Evolutionary conservation across 2,113 vertebrate species (phyloP).

Genomic region (Lagopus leucura): DNA sequence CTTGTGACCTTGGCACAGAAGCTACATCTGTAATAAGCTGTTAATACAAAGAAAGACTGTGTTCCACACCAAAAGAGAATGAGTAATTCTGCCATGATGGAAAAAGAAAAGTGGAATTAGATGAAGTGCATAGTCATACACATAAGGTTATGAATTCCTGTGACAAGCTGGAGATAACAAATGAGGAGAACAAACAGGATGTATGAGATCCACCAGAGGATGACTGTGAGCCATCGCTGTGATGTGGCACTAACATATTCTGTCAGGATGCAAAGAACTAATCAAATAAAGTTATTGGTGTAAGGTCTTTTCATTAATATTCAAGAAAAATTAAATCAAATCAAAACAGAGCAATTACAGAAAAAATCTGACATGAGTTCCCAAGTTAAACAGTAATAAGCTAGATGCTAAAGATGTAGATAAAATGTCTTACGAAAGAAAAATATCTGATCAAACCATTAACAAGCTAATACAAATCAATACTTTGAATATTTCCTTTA

Average conservation of each 20-base stretch:
- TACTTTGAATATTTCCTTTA: background rate
- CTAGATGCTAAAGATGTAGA: background rate
- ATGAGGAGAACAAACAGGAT: background rate
- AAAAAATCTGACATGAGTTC: background rate
- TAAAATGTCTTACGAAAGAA: background rate
- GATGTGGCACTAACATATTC: background rate
- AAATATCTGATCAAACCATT: background rate
- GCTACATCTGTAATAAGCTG: background rate
- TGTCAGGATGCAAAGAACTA: background rate
- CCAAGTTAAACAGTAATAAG: background rate
- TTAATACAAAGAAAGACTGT: constrained; percentile 13
- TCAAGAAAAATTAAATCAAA: background rate
- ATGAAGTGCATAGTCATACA: background rate
- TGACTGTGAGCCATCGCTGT: constrained; percentile 30
- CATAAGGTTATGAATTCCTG: background rate
- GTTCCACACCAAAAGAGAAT: background rate
- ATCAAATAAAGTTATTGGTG: background rate
- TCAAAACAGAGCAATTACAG: background rate
- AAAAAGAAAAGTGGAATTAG: background rate
- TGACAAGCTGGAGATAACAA: constrained; percentile 35
- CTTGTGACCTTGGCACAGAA: constrained; percentile 9
- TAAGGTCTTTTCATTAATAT: background rate
- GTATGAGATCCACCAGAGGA: background rate
- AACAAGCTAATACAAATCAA: background rate
- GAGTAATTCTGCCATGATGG: background rate